Evolutionary conservation across 2,888 invertebrate species (phyloP), one percentile per base, ranked within the genome.

Genomic region (Lamellibrachia satsuma): DNA sequence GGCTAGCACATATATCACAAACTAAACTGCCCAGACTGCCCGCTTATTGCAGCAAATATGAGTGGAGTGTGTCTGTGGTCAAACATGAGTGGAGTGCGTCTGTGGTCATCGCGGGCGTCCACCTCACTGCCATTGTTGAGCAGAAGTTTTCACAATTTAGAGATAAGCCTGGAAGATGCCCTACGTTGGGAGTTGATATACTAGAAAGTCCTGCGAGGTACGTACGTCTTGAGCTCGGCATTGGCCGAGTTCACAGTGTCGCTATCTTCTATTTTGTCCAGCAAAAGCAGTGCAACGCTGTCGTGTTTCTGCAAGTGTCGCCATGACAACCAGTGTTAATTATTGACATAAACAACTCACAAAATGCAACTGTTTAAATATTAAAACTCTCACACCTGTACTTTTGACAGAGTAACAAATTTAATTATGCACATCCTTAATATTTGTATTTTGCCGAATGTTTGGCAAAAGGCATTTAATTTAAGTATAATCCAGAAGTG

Each of bases 151-250:
- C 22, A 15, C 22, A 15, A 60, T 60, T 9, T 60, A 75, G n/a
- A 11, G 15, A 75, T n/a, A 6, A 75, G 22, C n/a, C 15, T 60
- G 15, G 22, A 75, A 75, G n/a, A 6, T 22, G n/a, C 75, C 7
- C 91, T 27, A 52, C 39, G 15, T 90, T 90, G n/a, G 15, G 15
- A 22, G 90, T 90, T 22, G 90, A 1, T 90, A 90, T 1, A 15
- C 15, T 11, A 91, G 22, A 91, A 39, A 15, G 9, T 75, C 75
- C 15, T 75, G 75, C 6, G 4, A 75, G 15, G 22, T 93, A 96
- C 97, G 97, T 96, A 97, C 97, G 97, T 97, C 96, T 97, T 97
- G 92, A 97, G 96, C 93, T 97, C 97, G 92, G 96, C 96, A 95
- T 97, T 97, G 51, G 97, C 95, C 95, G 97, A 96, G 95, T 97